Base-by-base conservation (phyloP, 2,113 vertebrate species). In the Rafetus swinhoei region DNA sequence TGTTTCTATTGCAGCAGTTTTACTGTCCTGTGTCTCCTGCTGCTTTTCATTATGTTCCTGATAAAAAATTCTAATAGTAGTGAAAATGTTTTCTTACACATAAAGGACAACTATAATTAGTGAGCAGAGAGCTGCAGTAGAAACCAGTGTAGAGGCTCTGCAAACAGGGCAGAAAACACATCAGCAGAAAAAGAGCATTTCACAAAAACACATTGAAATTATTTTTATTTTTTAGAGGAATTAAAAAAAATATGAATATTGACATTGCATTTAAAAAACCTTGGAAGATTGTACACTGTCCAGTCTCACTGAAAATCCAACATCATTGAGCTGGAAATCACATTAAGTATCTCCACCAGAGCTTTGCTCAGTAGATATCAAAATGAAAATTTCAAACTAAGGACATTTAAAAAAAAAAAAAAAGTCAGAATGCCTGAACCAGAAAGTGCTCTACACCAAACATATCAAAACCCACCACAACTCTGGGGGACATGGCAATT, bases 211-310 rank as follows among this genome's bases (percentile, higher is more conserved):
- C 92, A 94, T 24, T 95, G 85, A 97, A 94, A 97, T 95, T 94
- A 86, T 80, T 98, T 97, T 98, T 98, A 98, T 98, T 98, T 45
- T 98, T 95, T 84, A 93, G 95, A 96, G 95, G 92, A 97, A 97
- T 95, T 97, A 97, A 95, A 98, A 98, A 97, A 92, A 93, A 93
- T 94, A 93, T 83, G 87, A 97, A 98, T 98, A 97, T 85, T 97
- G 94, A 97, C 97, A 97, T 92, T 95, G 93, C 88, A 92, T 97
- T 97, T 94, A 97, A 98, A 98, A 97, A 96, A 96, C 92, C 95
- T 93, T 90, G 94, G 89, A 96, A 95, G 94, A 92, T 92, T 90
- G 86, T 94, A 97, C 95, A 96, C 92, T 54, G 93, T 92, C 96
- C 85, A 92, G 95, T 96, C 82, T 77, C 79, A 95, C 96, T 93